Base-by-base conservation (phyloP, 2,797 vertebrate species). In the Eospalax fontanierii region DNA sequence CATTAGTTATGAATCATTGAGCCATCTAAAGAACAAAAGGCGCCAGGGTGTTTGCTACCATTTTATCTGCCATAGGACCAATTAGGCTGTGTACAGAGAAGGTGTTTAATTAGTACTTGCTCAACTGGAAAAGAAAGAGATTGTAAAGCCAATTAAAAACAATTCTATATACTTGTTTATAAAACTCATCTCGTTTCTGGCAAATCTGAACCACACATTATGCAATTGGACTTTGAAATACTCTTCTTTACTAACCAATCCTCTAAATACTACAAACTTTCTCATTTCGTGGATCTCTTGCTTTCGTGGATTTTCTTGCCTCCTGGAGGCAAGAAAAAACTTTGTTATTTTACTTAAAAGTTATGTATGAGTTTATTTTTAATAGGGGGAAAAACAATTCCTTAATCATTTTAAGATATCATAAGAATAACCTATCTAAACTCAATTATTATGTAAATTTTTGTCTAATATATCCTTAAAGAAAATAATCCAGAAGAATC, bases 51-150 rank as follows among this genome's bases (percentile, higher is more conserved):
- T 50, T 79, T 96, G n/a, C 18, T 90, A 75, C 73, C 79, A 93
- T 81, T 96, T 95, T 80, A 73, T 90, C 90, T 93, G 46, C 40
- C 35, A 30, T 74, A 91, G 59, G 82, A 74, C 63, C 57, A 96
- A 92, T 93, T 87, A 96, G 46, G 57, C 46, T 87, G 65, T 78
- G 46, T 16, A 78, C 2, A 74, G 28, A 65, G 78, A 90, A 82
- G 38, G 33, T 65, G 91, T 90, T 93, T 93, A 90, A 87, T 81
- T 90, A 92, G 35, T 78, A 70, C 81, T 95, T 88, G 22, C 40
- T 95, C 79, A 94, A 90, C 11, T 90, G 70, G 83, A 93, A 93
- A 91, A 68, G 11, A 89, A 89, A 89, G 50, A 95, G 63, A 85
- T 50, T 65, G 35, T 85, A 85, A 90, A 93, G 80, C 35, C 65